phyloP scores from a whole-genome alignment of 2,113 vertebrate species.

The Regulus satrapa region DNA sequence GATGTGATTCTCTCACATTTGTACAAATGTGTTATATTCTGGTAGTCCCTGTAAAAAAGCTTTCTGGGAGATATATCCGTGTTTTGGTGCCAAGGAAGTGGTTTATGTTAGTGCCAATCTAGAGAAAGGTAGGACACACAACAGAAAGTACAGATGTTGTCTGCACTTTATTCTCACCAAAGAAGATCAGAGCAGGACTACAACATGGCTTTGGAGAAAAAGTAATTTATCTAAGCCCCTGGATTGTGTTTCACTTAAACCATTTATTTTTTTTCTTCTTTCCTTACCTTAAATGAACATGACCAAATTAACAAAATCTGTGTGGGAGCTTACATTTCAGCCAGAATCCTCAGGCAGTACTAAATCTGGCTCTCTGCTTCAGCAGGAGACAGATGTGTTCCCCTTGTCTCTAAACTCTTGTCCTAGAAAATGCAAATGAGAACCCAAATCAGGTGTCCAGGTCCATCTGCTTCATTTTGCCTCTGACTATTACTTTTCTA shows the following conservation, averaged over 20 bases:
- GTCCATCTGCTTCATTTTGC: not conserved
- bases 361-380: not conserved
- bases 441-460: not conserved
- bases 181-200: not conserved
- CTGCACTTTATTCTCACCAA: not conserved
- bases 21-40: not conserved
- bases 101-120: not conserved
- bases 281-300: not conserved
- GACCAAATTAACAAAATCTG: conserved; percentile 3
- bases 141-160: not conserved
- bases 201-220: not conserved
- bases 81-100: not conserved
- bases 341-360: not conserved
- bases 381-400: not conserved
- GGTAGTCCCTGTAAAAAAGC: not conserved
- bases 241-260: not conserved
- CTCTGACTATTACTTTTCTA: not conserved
- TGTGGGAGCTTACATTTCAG: not conserved
- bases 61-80: not conserved
- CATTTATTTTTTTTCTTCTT: not conserved
- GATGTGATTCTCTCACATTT: not conserved
- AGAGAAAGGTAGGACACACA: not conserved
- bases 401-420: not conserved
- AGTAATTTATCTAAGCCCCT: not conserved
- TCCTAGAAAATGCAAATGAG: conserved; percentile 6